Conservation (phyloP, 1,140 invertebrate genomes). For the Neelides sp. region DNA sequence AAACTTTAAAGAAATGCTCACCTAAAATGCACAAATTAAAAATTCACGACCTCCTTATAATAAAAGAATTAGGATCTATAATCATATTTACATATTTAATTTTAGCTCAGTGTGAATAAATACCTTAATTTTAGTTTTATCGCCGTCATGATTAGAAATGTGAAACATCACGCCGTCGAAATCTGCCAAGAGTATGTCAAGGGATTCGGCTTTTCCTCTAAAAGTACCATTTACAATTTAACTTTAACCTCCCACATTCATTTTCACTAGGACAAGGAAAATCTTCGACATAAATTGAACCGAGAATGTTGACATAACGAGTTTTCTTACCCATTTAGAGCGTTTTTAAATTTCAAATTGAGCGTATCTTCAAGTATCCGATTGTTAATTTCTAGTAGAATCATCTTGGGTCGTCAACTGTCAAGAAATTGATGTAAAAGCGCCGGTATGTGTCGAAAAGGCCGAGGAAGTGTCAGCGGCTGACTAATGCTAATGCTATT, state of each 20-base stretch:
- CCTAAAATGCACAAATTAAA: conserved; percentile 51
- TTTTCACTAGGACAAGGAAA: too few relatives aligned
- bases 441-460: too few relatives aligned
- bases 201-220: conserved; percentile 87
- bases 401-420: too few relatives aligned
- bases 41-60: too few relatives aligned
- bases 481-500: too few relatives aligned
- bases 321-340: conserved; percentile 81
- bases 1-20: conserved; percentile 97
- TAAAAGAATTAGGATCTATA: too few relatives aligned
- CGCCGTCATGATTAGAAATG: conserved; percentile 89
- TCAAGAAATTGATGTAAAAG: too few relatives aligned
- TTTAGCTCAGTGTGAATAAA: neutral
- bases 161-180: conserved; percentile 98
- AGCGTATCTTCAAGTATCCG: conserved; percentile 93
- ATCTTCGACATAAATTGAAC: too few relatives aligned
- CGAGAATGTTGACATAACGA: too few relatives aligned
- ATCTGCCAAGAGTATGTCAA: conserved; percentile 86
- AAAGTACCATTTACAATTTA: too few relatives aligned
- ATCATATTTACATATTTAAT: conserved; percentile 2
- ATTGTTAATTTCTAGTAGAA: conserved; percentile 97
- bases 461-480: too few relatives aligned
- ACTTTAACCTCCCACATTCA: too few relatives aligned
- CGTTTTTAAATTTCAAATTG: conserved; percentile 88
- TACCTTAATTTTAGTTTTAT: conserved; percentile 94